phyloP scores from a whole-genome alignment of 2,888 invertebrate species.

The Vanessa cardui region DNA sequence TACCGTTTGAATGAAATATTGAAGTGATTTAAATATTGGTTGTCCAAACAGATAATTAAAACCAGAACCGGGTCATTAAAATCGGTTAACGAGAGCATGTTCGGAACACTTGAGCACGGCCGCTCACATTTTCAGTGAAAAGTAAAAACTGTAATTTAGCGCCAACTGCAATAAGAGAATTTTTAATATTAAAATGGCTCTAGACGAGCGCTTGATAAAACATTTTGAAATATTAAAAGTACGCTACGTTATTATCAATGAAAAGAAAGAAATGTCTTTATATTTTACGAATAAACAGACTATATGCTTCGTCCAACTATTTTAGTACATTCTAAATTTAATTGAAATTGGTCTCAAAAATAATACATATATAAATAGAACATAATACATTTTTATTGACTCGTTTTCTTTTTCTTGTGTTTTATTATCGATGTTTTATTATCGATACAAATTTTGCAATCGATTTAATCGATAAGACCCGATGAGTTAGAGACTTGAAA shows the following conservation, averaged over 20 bases:
- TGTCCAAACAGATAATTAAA: slow-evolving; percentile 25
- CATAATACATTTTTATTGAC: too few species aligned
- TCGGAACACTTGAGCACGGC: slow-evolving; percentile 41
- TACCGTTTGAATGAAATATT: background rate
- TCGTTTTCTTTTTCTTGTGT: too few species aligned
- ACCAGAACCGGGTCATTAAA: slow-evolving; percentile 31
- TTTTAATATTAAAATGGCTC: slow-evolving; percentile 31
- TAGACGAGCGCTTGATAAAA: slow-evolving; percentile 25
- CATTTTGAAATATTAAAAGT: slow-evolving; percentile 16
- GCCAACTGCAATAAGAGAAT: slow-evolving; percentile 28
- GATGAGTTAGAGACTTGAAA: too few species aligned
- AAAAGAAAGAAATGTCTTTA: slow-evolving; percentile 11
- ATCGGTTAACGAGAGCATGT: slow-evolving; percentile 38
- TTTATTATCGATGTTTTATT: too few species aligned
- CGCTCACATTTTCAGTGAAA: slow-evolving; percentile 35
- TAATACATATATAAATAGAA: too few species aligned
- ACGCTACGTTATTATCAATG: slow-evolving; percentile 9
- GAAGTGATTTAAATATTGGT: background rate
- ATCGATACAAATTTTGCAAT: too few species aligned
- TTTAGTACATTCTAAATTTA: too few species aligned
- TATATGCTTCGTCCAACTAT: background rate
- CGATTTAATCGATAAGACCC: too few species aligned
- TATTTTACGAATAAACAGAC: slow-evolving; percentile 1
- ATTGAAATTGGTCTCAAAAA: too few species aligned
- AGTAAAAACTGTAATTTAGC: slow-evolving; percentile 35